Conservation (phyloP, 2,113 vertebrate genomes). For the Drymodes brunneopygia region DNA sequence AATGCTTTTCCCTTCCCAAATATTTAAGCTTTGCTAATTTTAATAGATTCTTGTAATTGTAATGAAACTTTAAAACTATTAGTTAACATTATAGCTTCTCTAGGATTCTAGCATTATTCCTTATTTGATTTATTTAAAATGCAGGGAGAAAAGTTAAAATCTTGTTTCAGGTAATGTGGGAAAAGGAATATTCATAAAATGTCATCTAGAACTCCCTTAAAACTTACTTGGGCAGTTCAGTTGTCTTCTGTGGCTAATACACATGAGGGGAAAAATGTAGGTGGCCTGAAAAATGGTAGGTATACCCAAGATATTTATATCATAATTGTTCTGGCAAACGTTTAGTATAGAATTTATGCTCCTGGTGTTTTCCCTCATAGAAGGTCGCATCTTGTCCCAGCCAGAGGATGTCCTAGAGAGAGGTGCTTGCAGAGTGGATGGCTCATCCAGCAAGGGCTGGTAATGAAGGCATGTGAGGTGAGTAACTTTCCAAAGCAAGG, state of each 20-base stretch:
- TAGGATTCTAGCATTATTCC: neutral
- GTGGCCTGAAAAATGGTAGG: neutral
- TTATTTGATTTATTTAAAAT: neutral
- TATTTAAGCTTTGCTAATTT: neutral
- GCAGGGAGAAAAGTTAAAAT: neutral
- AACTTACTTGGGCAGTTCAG: neutral
- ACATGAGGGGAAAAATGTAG: neutral
- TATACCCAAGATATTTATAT: neutral
- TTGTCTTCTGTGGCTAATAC: neutral
- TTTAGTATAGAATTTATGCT: neutral
- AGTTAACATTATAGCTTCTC: neutral
- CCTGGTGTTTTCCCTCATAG: neutral
- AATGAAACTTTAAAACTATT: neutral
- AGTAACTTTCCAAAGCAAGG: neutral
- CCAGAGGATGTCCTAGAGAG: neutral
- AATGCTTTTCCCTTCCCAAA: neutral
- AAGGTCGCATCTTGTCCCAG: neutral
- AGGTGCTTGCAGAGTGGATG: fast-evolving
- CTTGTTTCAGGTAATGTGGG: neutral
- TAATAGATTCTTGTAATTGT: neutral
- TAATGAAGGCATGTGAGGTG: neutral
- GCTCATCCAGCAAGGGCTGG: neutral
- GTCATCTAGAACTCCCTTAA: neutral
- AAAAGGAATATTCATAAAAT: neutral
- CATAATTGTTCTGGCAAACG: neutral